A percentile compares a stretch with the other conserved stretches of the same genome.
These are phyloP conservation scores for Lagopus leucura DNA, from an alignment of 2,113 vertebrate genomes.

Conservation along the genomic window DNA sequence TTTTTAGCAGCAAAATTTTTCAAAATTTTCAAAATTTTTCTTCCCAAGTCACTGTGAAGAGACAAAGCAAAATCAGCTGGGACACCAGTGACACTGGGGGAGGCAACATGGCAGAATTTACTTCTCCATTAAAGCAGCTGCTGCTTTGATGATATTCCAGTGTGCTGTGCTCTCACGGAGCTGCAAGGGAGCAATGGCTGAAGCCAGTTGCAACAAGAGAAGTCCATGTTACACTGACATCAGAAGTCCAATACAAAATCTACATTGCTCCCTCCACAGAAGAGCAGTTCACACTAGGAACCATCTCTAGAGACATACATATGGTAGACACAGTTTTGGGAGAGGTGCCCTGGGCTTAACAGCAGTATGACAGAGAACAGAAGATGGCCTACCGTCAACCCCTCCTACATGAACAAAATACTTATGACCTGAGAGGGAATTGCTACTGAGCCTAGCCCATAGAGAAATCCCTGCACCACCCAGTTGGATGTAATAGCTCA, in stretches of 20 bases:
- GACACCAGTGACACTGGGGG: neutral
- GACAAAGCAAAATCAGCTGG: neutral
- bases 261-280: neutral
- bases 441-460: neutral
- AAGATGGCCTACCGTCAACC: neutral
- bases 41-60: neutral
- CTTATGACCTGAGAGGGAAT: neutral
- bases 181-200: neutral
- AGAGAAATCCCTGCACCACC: neutral
- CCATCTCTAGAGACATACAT: neutral
- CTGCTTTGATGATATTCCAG: neutral
- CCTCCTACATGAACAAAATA: neutral
- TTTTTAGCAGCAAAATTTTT: neutral
- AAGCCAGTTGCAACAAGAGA: neutral
- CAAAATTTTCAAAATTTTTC: neutral
- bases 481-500: neutral
- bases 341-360: neutral
- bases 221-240: neutral
- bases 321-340: neutral
- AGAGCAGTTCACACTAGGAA: neutral
- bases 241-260: conserved; percentile 19
- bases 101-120: neutral
- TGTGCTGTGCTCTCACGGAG: neutral
- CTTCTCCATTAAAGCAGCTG: conserved; percentile 34
- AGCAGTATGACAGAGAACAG: neutral